phyloP scores from a whole-genome alignment of 2,888 invertebrate genomes.

The Chydorus sphaericus region DNA sequence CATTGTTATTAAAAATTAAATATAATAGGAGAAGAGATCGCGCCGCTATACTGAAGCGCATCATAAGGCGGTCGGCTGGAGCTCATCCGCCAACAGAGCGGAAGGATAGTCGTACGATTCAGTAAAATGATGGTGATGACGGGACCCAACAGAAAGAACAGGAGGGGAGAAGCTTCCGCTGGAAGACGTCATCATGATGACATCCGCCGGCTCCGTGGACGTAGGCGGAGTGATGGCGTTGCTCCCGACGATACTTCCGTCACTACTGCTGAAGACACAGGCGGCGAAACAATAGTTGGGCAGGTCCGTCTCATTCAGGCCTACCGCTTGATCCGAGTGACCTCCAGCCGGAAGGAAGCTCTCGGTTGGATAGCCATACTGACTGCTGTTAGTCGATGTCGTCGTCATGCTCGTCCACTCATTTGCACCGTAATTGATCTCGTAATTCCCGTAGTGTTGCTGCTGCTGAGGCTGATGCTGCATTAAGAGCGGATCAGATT shows the following conservation, averaged over 20 bases:
- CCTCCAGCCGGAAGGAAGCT: background rate
- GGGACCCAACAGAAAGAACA: too few relatives aligned
- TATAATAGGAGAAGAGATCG: too few relatives aligned
- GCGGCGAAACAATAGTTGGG: slow-evolving; percentile 4
- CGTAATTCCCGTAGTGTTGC: background rate
- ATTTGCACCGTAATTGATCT: background rate
- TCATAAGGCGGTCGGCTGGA: too few relatives aligned
- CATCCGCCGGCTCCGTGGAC: background rate
- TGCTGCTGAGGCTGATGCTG: background rate
- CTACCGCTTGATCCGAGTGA: background rate
- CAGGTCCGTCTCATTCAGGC: too few relatives aligned
- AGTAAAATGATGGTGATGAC: too few relatives aligned
- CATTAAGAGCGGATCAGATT: background rate
- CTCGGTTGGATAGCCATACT: background rate
- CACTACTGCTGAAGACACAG: background rate
- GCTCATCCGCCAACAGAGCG: too few relatives aligned
- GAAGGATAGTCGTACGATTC: too few relatives aligned
- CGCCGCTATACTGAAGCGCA: too few relatives aligned
- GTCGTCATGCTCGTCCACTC: slow-evolving; percentile 1
- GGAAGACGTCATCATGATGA: too few relatives aligned
- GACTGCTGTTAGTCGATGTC: background rate
- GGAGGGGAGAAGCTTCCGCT: too few relatives aligned
- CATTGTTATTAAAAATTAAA: too few relatives aligned
- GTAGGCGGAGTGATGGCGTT: background rate
- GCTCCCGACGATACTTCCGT: too few relatives aligned